Base-by-base conservation (phyloP, 2,113 vertebrate species). In the Rattus rattus region DNA sequence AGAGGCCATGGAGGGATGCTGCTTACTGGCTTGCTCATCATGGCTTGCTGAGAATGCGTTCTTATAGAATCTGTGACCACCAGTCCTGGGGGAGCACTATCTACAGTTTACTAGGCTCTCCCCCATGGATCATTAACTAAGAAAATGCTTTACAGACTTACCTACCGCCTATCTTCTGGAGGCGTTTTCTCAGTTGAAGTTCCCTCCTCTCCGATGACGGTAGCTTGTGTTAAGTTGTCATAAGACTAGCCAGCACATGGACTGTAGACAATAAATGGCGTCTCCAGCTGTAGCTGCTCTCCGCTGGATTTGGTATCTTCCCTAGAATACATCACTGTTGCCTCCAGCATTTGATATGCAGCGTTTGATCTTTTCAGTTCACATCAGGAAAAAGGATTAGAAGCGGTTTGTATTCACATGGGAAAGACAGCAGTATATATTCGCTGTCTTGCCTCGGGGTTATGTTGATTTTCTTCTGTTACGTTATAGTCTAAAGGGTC, bases 341-440 rank as follows among this genome's bases (percentile, higher is more conserved):
- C 94, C 97, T 97, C 88, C 56, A 95, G 97, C 94, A 90, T 69
- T 93, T 77, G 70, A 87, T 91, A 94, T 49, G 87, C 2, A 87
- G 80, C 85, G 56, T 96, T 97, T 93, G 96, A 97, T 97, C 96
- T 96, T 94, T 96, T 80, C 49, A 95, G 83, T 93, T 93, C 90
- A 95, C 88, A 84, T 84, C 97, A 97, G 84, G 95, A 97, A 93
- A 94, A 96, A 88, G 92, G 95, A 97, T 97, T 96, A 96, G 94
- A 97, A 94, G 84, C 63, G 93, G 84, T 96, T 95, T 96, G 95
- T 97, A 94, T 91, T 97, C 96, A 91, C 83, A 87, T 14, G 79
- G 87, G 96, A 94, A 95, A 88, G 95, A 92, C 19, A 93, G 90
- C 73, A 95, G 91, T 96, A 89, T 86, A 93, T 94, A 94, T 81